A percentile compares a stretch with the other conserved stretches of the same genome.
phyloP scores from a whole-genome alignment of 1,140 invertebrate species.

The Holotrichia oblita region DNA sequence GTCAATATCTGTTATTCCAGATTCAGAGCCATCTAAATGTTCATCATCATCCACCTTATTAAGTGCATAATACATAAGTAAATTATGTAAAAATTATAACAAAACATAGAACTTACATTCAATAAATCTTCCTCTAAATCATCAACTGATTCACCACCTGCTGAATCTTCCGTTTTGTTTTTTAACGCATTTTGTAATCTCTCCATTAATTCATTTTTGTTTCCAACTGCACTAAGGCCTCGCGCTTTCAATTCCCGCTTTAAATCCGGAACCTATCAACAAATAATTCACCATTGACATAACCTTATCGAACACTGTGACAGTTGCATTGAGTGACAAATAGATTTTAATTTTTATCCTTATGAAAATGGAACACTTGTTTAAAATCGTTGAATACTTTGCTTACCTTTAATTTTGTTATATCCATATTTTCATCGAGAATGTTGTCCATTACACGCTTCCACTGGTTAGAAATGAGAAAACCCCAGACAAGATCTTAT shows the following conservation, averaged over 20 bases:
- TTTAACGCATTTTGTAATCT: constrained; percentile 75
- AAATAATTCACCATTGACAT: constrained; percentile 37
- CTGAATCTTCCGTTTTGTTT: constrained; percentile 60
- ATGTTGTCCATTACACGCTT: not conserved
- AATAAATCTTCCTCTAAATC: constrained; percentile 66
- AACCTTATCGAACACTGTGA: constrained; percentile 41
- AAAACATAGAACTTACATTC: constrained; percentile 53
- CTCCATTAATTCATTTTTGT: constrained; percentile 82
- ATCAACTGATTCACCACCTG: constrained; percentile 64
- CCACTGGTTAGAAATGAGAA: not conserved
- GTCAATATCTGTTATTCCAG: constrained; percentile 56
- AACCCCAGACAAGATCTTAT: not conserved
- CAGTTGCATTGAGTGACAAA: not conserved
- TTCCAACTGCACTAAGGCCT: constrained; percentile 76
- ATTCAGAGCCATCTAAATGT: constrained; percentile 56
- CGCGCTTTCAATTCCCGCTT: constrained; percentile 81
- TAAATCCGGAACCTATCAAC: constrained; percentile 75
- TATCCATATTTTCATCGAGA: constrained; percentile 45
- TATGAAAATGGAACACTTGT: not conserved
- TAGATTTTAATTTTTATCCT: constrained; percentile 31
- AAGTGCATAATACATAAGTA: constrained; percentile 6
- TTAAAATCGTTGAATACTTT: not conserved
- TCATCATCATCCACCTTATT: constrained; percentile 59
- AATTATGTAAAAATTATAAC: constrained; percentile 8
- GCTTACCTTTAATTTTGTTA: constrained; percentile 54